Conservation (phyloP, 2,888 invertebrate species). For the Eupithecia pulchellata region DNA sequence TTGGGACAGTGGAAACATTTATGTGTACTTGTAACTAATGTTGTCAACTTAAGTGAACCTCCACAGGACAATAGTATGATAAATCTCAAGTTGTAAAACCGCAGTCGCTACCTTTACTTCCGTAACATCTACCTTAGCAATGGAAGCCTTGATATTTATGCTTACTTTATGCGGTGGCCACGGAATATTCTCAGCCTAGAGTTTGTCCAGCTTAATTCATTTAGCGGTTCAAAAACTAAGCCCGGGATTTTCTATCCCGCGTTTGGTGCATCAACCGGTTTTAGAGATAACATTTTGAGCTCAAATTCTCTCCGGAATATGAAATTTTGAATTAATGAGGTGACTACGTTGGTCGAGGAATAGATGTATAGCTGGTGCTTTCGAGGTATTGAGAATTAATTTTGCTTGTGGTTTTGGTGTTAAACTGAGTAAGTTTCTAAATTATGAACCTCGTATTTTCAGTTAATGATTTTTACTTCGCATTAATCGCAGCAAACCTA, state of each 20-base stretch:
- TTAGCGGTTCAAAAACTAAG: conserved; percentile 69
- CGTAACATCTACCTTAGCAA: conserved; percentile 54
- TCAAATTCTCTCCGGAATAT: conserved; percentile 41
- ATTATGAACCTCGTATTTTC: background rate
- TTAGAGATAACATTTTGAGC: conserved; percentile 40
- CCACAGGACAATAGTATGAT: background rate
- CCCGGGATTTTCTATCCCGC: conserved; percentile 42
- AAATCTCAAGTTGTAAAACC: background rate
- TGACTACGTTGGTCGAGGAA: conserved; percentile 25
- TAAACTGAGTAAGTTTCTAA: background rate
- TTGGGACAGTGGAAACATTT: background rate
- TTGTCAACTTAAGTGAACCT: background rate
- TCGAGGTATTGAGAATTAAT: conserved; percentile 3
- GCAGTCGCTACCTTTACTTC: conserved; percentile 40
- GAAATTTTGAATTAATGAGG: conserved; percentile 42
- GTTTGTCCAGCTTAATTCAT: conserved; percentile 69
- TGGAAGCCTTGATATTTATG: conserved; percentile 70
- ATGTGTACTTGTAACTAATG: background rate
- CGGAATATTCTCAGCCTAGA: conserved; percentile 64
- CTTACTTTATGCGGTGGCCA: conserved; percentile 70
- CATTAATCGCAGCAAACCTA: no score
- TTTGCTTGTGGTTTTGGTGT: conserved; percentile 6
- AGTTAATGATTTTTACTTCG: background rate
- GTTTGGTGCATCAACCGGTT: conserved; percentile 42
- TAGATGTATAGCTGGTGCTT: conserved; percentile 13